A percentile compares a stretch with the other conserved stretches of the same genome.
Evolutionary conservation across 2,888 invertebrate species (phyloP).

Genomic region (Sepioteuthis lessoniana): DNA sequence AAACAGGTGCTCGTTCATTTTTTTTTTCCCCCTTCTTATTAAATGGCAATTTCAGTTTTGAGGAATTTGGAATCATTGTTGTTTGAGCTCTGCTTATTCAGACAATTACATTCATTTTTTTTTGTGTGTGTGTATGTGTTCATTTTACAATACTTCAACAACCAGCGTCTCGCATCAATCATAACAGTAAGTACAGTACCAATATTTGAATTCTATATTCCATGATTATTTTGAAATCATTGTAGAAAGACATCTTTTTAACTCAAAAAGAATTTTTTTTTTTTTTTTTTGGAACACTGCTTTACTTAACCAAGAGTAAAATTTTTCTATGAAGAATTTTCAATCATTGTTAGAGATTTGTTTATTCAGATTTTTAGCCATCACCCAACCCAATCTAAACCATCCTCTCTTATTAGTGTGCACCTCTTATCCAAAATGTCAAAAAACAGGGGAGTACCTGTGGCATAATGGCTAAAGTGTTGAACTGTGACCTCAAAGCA

Average conservation of each 20-base stretch:
- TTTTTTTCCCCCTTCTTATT: neutral
- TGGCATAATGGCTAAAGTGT: too few species aligned
- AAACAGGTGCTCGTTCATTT: neutral
- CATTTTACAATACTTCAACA: slow-evolving; percentile 33
- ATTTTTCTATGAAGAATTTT: too few species aligned
- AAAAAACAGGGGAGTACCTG: too few species aligned
- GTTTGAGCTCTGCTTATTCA: neutral
- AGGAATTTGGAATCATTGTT: slow-evolving; percentile 21
- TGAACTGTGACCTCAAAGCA: too few species aligned
- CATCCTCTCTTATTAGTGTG: too few species aligned
- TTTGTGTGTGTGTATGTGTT: neutral
- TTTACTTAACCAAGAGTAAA: too few species aligned
- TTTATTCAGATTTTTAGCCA: too few species aligned
- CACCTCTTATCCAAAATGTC: too few species aligned
- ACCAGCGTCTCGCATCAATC: neutral
- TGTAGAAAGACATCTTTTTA: neutral
- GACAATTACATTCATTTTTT: neutral
- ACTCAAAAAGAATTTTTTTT: too few species aligned
- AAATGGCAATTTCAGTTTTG: neutral
- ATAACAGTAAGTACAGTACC: neutral
- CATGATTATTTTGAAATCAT: neutral
- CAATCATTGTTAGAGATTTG: too few species aligned
- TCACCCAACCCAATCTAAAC: too few species aligned
- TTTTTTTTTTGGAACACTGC: too few species aligned
- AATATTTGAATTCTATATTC: neutral